Evolutionary conservation across 2,113 vertebrate species (phyloP).

Genomic region (Australoheros scitulus): DNA sequence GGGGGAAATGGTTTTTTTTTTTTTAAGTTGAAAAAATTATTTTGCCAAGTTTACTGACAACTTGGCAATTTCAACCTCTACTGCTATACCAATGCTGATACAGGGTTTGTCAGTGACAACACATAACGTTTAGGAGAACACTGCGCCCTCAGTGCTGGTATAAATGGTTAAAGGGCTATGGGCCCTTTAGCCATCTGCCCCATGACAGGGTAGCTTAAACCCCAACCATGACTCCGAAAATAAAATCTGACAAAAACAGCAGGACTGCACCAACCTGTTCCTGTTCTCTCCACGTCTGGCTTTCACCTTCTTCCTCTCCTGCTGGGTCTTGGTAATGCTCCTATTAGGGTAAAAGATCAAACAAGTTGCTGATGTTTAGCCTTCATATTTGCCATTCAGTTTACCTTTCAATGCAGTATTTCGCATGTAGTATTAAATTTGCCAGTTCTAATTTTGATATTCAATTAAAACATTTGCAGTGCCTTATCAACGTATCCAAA

Average conservation of each 20-base stretch:
- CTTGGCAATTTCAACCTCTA: background rate
- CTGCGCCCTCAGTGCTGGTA: background rate
- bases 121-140: background rate
- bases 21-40: no score
- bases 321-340: constrained; percentile 79
- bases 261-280: constrained; percentile 63
- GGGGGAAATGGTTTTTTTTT: no score
- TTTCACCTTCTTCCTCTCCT: constrained; percentile 83
- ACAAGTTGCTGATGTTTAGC: constrained; percentile 55
- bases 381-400: background rate
- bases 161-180: background rate
- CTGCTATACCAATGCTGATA: background rate
- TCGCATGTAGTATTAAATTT: background rate
- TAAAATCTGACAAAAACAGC: background rate
- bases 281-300: constrained; percentile 73
- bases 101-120: background rate
- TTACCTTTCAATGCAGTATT: background rate
- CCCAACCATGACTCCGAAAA: background rate
- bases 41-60: no score
- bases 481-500: background rate
- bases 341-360: constrained; percentile 80
- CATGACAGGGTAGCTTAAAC: background rate
- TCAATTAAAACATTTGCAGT: background rate
- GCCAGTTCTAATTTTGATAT: background rate
- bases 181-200: background rate